Conservation (phyloP, 2,888 invertebrate genomes). For the Clostera curtula region DNA sequence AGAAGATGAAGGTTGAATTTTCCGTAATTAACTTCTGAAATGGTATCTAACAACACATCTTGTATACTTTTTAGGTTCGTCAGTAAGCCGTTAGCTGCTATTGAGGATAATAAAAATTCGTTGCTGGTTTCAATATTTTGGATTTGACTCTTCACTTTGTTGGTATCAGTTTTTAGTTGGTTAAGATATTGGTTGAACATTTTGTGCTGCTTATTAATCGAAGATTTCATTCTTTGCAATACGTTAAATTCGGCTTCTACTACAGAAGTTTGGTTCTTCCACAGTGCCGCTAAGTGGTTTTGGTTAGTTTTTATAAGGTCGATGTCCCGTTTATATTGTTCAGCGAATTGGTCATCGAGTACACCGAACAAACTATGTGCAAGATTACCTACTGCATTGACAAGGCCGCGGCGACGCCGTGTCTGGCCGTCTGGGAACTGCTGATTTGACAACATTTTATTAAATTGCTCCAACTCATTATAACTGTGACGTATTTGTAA, state of each 20-base stretch:
- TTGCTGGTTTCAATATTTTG: not conserved
- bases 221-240: constrained; percentile 8
- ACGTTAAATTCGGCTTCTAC: constrained; percentile 16
- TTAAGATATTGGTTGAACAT: constrained; percentile 6
- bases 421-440: constrained; percentile 2
- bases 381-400: constrained; percentile 7
- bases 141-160: not conserved
- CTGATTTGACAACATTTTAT: constrained; percentile 9
- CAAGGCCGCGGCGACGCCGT: constrained; percentile 3
- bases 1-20: constrained; percentile 11
- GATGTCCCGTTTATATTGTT: not conserved
- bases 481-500: constrained; percentile 3
- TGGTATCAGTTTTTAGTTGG: not conserved
- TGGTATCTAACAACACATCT: constrained; percentile 8
- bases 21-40: constrained; percentile 11
- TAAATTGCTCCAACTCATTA: constrained; percentile 11
- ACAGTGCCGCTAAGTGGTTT: not conserved
- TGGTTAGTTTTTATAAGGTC: not conserved
- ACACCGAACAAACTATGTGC: constrained; percentile 6
- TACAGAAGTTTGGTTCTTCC: constrained; percentile 12
- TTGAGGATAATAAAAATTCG: constrained; percentile 7
- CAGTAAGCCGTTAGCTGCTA: constrained; percentile 6
- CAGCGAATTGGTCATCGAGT: not conserved
- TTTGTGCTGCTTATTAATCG: constrained; percentile 10
- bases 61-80: constrained; percentile 9